Base-by-base conservation (phyloP, 2,113 vertebrate genomes). In the Rhea pennata region DNA sequence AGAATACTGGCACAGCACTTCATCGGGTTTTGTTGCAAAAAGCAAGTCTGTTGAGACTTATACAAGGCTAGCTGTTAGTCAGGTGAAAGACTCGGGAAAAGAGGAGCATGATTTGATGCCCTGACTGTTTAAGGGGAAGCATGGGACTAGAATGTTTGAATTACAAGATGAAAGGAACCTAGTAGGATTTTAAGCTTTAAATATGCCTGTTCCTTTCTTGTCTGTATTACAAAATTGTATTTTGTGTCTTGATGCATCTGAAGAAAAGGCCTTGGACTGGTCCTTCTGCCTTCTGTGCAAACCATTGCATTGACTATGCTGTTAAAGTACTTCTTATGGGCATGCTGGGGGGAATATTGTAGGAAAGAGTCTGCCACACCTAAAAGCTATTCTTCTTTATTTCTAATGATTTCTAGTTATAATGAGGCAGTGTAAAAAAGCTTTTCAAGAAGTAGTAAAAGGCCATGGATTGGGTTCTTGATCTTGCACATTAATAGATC, bases 141-240 rank as follows among this genome's bases (percentile, higher is more conserved):
- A 9, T 0, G 58, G 23, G 27, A 23, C 81, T 19, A 44, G 39
- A 75, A 50, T 86, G 20, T 4, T 58, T 1, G 1, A 21, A 4
- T 31, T 61, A 15, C 0, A 1, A 44, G 36, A 4, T 22, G 4
- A 14, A 74, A 82, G 53, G 19, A 62, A 19, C 54, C 44, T 44
- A 1, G 5, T 24, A 8, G 6, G n/a, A 9, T 14, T 5, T 31
- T 50, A 7, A 75, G 46, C 29, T 6, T 46, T 31, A 51, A 50
- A 50, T 62, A 3, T 3, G 5, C 10, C 1, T 0, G 2, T 17
- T 24, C 1, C 29, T 31, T 82, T 13, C 62, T 39, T 36, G 6
- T 13, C 3, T 12, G 13, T 2, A 0, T 87, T 23, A 6, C 6
- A 4, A 1, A 51, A 9, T 24, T 9, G 0, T 31, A 0, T 59